Percentiles rank a stretch among this genome's conserved stretches.
Conservation (phyloP, 1,140 invertebrate genomes). For the Penaeus indicus region DNA sequence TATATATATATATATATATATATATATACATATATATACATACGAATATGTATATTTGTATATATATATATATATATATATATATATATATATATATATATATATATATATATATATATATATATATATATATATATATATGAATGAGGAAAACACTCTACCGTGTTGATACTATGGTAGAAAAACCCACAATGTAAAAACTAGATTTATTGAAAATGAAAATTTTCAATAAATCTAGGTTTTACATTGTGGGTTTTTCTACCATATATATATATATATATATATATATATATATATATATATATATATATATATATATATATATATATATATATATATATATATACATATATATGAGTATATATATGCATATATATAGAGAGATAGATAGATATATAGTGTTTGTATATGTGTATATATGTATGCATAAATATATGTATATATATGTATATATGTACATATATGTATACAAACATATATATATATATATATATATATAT, state of each 20-base stretch:
- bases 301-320: not conserved
- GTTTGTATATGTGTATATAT: not conserved
- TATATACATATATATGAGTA: not conserved
- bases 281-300: conserved; percentile 15
- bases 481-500: not conserved
- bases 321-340: not conserved
- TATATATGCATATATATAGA: not conserved
- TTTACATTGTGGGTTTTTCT: too few species aligned
- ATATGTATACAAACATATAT: not conserved
- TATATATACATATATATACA: too few species aligned
- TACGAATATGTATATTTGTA: too few species aligned
- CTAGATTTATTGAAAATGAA: too few species aligned
- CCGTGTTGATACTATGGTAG: too few species aligned
- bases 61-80: too few species aligned
- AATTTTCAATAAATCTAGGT: too few species aligned
- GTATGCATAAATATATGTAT: not conserved
- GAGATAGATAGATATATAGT: not conserved
- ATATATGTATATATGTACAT: not conserved
- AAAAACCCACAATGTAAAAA: too few species aligned
- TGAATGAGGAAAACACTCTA: too few species aligned
- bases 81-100: too few species aligned
- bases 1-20: too few species aligned
- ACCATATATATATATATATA: conserved; percentile 15
- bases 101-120: too few species aligned
- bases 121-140: not conserved